Evolutionary conservation across 1,140 invertebrate genomes (phyloP).

Genomic region (Brachionus rotundiformis): DNA sequence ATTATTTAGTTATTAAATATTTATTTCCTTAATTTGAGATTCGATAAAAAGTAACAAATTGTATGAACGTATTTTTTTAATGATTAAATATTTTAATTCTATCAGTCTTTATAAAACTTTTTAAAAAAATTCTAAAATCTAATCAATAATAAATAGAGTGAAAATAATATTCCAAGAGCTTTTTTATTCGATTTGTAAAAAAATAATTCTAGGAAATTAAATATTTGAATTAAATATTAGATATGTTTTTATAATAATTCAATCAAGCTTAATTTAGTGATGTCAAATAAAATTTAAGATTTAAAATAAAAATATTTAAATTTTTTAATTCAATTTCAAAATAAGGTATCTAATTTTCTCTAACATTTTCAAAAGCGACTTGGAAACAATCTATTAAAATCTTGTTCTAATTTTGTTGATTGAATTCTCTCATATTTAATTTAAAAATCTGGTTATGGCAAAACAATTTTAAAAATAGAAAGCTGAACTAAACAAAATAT

Average conservation of each 20-base stretch:
- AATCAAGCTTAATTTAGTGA: neutral
- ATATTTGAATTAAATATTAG: neutral
- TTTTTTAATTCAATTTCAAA: neutral
- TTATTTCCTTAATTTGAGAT: no score
- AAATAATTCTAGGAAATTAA: neutral
- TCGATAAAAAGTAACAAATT: no score
- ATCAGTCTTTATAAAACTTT: no score
- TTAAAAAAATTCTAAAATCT: no score
- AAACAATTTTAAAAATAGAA: conserved; percentile 30
- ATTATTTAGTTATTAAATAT: neutral
- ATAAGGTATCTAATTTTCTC: neutral
- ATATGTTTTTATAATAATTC: neutral
- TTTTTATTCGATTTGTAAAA: neutral
- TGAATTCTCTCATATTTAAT: neutral
- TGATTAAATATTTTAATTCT: no score
- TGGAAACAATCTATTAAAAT: neutral
- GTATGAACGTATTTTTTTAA: no score
- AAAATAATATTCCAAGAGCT: no score
- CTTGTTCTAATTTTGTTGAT: neutral
- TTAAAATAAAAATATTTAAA: neutral
- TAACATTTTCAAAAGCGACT: neutral
- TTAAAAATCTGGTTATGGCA: conserved; percentile 31
- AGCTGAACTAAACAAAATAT: neutral
- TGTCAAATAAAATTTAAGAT: neutral
- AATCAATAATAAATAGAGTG: no score